Evolutionary conservation across 2,797 vertebrate genomes (phyloP).

Genomic region (Clamator glandarius): DNA sequence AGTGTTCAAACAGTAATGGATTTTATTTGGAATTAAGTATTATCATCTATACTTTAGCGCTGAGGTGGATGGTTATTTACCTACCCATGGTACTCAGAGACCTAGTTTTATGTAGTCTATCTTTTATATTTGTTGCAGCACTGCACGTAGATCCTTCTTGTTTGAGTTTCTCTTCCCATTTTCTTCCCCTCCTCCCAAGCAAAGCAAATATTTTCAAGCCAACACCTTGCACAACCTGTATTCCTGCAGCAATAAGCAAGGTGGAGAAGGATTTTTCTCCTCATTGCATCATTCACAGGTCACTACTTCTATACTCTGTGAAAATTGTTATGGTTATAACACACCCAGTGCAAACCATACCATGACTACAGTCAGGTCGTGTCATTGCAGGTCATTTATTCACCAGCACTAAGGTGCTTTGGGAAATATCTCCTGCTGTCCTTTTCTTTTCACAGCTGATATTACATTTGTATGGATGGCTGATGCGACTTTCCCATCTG

Average conservation of each 20-base stretch:
- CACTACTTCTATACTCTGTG: neutral
- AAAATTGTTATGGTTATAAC: neutral
- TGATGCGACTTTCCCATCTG: neutral
- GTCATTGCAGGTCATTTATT: neutral
- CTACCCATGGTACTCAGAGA: neutral
- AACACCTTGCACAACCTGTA: neutral
- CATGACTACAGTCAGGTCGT: neutral
- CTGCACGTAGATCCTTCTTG: neutral
- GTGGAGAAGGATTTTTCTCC: neutral
- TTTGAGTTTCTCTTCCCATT: neutral
- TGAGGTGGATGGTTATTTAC: neutral
- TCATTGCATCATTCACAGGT: neutral
- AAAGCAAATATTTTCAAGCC: neutral
- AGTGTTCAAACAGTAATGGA: neutral
- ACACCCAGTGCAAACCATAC: neutral
- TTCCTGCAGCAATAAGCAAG: neutral
- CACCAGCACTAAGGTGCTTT: neutral
- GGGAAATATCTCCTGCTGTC: neutral
- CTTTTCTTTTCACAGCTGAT: neutral
- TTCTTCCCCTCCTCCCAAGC: neutral
- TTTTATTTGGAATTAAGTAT: neutral
- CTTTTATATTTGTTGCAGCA: neutral
- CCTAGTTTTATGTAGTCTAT: neutral
- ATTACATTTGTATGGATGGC: accelerated
- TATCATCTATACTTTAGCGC: neutral